These are phyloP conservation scores for Ondatra zibethicus DNA, from an alignment of 2,113 vertebrate genomes.

Conservation along the genomic window DNA sequence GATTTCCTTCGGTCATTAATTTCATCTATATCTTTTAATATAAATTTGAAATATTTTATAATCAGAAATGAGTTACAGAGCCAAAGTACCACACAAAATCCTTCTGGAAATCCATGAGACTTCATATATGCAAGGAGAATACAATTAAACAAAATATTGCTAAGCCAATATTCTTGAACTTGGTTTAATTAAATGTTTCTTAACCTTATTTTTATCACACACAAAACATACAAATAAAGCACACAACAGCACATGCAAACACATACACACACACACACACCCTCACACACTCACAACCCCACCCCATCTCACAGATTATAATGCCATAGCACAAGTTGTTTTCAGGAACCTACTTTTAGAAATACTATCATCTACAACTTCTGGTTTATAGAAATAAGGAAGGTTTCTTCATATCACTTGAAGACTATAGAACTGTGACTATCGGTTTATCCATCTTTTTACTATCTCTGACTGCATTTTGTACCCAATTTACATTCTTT, in stretches of 20 bases:
- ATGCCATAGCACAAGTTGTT: neutral
- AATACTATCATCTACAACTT: neutral
- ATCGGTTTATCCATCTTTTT: neutral
- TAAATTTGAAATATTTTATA: conserved; percentile 22
- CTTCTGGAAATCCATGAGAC: neutral
- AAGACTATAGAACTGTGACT: neutral
- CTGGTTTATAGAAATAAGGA: neutral
- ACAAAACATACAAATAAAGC: neutral
- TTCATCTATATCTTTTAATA: neutral
- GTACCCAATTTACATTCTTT: neutral
- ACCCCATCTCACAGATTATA: neutral
- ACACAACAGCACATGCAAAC: no score
- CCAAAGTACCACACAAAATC: neutral
- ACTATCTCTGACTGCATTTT: neutral
- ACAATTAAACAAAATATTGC: neutral
- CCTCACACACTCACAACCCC: no score
- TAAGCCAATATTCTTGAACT: neutral
- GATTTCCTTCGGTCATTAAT: neutral
- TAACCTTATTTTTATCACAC: neutral
- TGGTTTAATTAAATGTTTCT: neutral
- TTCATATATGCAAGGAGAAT: neutral
- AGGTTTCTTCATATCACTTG: neutral
- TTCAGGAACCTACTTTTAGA: neutral
- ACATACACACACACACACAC: neutral
- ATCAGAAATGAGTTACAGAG: neutral